These are phyloP conservation scores for Eupithecia tripunctaria DNA, from an alignment of 2,888 invertebrate species.

Conservation along the genomic window DNA sequence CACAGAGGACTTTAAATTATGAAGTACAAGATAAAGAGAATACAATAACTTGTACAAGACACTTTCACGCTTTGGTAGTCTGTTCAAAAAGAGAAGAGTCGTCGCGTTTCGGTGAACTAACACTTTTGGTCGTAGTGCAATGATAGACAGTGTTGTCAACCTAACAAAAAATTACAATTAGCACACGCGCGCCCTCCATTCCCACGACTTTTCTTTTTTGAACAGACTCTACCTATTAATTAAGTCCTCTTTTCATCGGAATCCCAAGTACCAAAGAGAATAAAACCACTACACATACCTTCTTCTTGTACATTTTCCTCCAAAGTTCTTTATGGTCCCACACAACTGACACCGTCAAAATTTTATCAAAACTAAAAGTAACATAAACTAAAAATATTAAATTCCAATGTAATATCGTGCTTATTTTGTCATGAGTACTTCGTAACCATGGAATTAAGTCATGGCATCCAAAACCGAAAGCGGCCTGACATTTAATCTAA, in stretches of 20 bases:
- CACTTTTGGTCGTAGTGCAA: too few species aligned
- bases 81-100: too few species aligned
- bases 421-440: slow-evolving; percentile 17
- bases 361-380: slow-evolving; percentile 10
- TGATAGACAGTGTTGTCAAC: too few species aligned
- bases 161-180: too few species aligned
- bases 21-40: too few species aligned
- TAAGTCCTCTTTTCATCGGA: background rate
- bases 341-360: slow-evolving; percentile 15
- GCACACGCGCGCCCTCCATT: too few species aligned
- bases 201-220: too few species aligned
- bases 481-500: slow-evolving; percentile 61
- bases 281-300: too few species aligned
- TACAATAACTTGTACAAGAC: too few species aligned
- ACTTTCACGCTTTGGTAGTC: too few species aligned
- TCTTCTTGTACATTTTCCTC: background rate
- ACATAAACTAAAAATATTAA: slow-evolving; percentile 23
- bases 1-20: too few species aligned
- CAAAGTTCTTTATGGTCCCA: background rate
- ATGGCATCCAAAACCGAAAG: slow-evolving; percentile 38
- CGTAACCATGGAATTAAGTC: slow-evolving; percentile 42
- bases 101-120: too few species aligned
- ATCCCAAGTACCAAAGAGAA: background rate
- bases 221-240: background rate
- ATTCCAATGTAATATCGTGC: slow-evolving; percentile 9